Conservation (phyloP, 2,797 vertebrate species). For the Okamejei kenojei region DNA sequence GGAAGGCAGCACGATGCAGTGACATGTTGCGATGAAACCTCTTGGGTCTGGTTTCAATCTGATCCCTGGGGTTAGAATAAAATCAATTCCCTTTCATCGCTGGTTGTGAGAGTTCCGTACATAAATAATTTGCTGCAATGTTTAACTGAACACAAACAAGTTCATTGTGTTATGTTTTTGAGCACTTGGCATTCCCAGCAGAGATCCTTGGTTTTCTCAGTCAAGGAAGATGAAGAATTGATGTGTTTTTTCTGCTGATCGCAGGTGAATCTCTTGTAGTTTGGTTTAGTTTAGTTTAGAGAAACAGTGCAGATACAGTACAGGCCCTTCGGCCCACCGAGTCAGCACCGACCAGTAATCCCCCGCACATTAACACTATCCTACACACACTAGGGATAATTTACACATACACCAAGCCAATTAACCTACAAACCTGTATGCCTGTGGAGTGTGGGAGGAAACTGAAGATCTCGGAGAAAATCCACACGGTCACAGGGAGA, state of each 20-base stretch:
- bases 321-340: no score
- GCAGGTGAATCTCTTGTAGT: no score
- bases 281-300: no score
- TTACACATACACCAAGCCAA: no score
- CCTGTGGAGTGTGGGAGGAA: no score
- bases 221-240: background rate
- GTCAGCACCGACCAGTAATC: no score
- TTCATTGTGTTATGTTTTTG: background rate
- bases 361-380: no score
- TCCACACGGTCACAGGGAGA: no score
- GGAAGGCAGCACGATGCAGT: background rate
- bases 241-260: background rate
- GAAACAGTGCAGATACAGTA: no score
- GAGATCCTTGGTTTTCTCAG: background rate
- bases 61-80: background rate
- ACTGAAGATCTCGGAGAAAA: no score
- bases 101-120: background rate
- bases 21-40: background rate
- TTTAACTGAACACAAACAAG: background rate
- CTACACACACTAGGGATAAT: no score
- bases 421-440: no score
- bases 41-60: background rate
- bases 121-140: background rate
- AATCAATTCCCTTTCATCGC: background rate
- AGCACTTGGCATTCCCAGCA: background rate